These are phyloP conservation scores for Scotopteryx bipunctaria DNA, from an alignment of 2,888 invertebrate species.

Conservation along the genomic window DNA sequence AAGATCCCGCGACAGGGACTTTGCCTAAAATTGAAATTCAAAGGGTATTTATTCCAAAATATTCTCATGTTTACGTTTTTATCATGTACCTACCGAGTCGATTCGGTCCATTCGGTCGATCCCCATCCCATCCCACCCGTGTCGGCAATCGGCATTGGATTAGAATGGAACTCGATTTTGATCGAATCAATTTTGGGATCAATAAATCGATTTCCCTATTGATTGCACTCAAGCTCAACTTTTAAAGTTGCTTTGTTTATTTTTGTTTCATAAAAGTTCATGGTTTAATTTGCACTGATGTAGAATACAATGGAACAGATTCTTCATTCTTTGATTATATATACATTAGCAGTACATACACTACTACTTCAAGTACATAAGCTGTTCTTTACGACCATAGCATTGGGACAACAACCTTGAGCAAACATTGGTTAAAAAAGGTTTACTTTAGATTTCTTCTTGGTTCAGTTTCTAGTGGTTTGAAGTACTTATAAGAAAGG, in stretches of 20 bases:
- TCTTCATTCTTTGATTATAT: too few relatives aligned
- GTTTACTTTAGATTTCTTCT: too few relatives aligned
- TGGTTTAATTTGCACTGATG: too few relatives aligned
- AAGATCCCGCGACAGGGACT: slow-evolving; percentile 46
- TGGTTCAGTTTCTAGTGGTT: too few relatives aligned
- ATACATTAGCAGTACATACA: too few relatives aligned
- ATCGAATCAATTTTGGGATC: slow-evolving; percentile 2
- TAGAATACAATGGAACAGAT: too few relatives aligned
- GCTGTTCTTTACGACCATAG: too few relatives aligned
- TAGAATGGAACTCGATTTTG: slow-evolving; percentile 17
- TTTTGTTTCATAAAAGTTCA: too few relatives aligned
- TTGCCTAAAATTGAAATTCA: slow-evolving; percentile 71
- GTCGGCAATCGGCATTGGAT: neutral
- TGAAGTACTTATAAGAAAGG: too few relatives aligned
- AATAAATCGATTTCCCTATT: slow-evolving; percentile 9
- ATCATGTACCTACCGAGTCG: neutral
- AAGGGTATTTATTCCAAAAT: slow-evolving; percentile 59
- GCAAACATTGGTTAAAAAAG: too few relatives aligned
- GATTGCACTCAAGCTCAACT: neutral
- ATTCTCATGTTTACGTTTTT: neutral
- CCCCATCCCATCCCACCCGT: neutral
- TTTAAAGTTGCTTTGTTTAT: neutral
- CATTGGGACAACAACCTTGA: too few relatives aligned
- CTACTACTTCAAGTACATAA: too few relatives aligned
- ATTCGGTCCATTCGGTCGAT: neutral